Conservation (phyloP, 2,888 invertebrate species). For the Odontocolon sp. region DNA sequence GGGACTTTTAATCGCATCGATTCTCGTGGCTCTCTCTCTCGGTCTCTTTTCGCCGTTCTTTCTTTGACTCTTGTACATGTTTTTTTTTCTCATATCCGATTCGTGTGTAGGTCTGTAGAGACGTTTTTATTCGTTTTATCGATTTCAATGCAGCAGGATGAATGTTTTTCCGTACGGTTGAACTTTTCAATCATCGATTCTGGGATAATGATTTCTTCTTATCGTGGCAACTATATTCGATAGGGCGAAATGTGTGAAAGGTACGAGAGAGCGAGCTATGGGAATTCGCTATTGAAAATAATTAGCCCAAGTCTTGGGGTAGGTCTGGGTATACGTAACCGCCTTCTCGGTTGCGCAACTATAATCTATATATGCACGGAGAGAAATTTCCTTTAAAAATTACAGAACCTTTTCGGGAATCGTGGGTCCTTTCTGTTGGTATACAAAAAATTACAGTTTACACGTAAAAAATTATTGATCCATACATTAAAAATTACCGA, state of each 20-base stretch:
- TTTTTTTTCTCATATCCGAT: neutral
- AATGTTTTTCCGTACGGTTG: neutral
- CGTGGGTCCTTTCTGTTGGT: too few species aligned
- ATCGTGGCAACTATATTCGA: neutral
- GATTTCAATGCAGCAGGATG: neutral
- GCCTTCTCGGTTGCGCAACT: too few species aligned
- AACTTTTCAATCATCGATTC: neutral
- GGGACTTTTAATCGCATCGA: slow-evolving; percentile 59
- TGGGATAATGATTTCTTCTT: neutral
- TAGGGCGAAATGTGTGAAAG: neutral
- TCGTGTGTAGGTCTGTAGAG: neutral
- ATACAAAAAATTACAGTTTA: too few species aligned
- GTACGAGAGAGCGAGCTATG: slow-evolving; percentile 13
- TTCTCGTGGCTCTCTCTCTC: slow-evolving; percentile 19
- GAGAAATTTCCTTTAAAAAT: too few species aligned
- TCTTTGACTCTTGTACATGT: neutral
- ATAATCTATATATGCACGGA: too few species aligned
- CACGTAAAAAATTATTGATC: too few species aligned
- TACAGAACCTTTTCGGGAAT: too few species aligned
- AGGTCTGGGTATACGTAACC: slow-evolving; percentile 45
- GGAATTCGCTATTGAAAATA: slow-evolving; percentile 50
- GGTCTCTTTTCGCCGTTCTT: neutral
- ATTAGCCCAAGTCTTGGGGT: slow-evolving; percentile 51
- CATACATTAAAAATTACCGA: too few species aligned
- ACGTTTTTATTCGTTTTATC: neutral